phyloP scores from a whole-genome alignment of 2,797 vertebrate species.

The Xenops minutus region DNA sequence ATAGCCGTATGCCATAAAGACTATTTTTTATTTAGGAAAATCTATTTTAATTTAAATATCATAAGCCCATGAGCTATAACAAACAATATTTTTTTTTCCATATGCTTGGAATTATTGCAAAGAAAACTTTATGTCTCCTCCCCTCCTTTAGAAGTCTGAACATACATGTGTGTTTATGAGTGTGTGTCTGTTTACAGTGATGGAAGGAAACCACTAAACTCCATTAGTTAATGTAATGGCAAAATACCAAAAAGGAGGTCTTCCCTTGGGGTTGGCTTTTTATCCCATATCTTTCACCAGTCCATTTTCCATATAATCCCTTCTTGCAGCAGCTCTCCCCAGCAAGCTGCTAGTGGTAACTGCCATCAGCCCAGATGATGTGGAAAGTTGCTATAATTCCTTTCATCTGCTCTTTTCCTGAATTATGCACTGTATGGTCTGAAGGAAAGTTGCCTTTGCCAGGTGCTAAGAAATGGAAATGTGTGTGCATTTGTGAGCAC shows the following conservation, averaged over 20 bases:
- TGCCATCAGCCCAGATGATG: neutral
- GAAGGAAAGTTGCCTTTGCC: neutral
- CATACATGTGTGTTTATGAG: conserved; percentile 2
- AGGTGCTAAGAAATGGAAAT: conserved; percentile 28
- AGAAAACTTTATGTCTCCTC: conserved; percentile 41
- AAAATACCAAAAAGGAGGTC: conserved; percentile 6
- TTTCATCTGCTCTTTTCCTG: conserved; percentile 34
- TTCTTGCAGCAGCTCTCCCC: neutral
- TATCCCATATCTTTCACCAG: conserved; percentile 5
- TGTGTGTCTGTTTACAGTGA: conserved; percentile 37
- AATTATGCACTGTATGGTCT: neutral
- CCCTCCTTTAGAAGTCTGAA: conserved; percentile 36
- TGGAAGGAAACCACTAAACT: conserved; percentile 41
- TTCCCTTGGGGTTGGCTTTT: neutral
- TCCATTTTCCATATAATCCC: neutral
- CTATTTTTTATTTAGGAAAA: conserved; percentile 83
- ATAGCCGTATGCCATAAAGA: conserved; percentile 69
- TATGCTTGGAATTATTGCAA: conserved; percentile 75
- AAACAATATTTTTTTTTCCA: conserved; percentile 73
- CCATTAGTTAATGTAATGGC: conserved; percentile 34
- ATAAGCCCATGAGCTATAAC: conserved; percentile 78
- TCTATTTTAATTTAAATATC: conserved; percentile 82
- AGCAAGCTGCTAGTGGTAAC: neutral
- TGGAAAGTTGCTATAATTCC: conserved; percentile 53
- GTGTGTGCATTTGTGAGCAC: neutral